Evolutionary conservation across 2,113 vertebrate species (phyloP), one percentile per base, ranked within the genome.

Genomic region (Ginglymostoma cirratum): DNA sequence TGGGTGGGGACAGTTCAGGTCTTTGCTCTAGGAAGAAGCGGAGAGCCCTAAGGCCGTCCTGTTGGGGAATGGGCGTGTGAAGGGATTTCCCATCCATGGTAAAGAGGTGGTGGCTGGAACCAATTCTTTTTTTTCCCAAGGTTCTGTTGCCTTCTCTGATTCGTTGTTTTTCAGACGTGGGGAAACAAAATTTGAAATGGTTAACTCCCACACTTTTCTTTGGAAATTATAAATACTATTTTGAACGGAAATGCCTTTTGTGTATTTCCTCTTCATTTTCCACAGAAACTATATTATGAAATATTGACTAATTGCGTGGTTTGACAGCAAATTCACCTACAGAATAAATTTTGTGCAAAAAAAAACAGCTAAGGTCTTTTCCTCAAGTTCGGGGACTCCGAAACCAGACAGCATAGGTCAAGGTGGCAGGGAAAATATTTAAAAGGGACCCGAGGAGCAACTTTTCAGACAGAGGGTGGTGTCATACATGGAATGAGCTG

Each of bases 101-200:
- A 48, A 48, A 48, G 48, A 48, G 48, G 48, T 2, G 48, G 48
- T 48, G 48, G 48, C 3, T 48, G 48, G 48, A 48, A 48, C 48
- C 48, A 48, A 48, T 48, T 48, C n/a, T n/a, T 48, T 48, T 48
- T 48, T 48, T 48, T 3, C 48, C 97, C 96, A 95, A 96, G 96
- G 97, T 27, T 86, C 96, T 97, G 97, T 97, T 97, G 96, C 96
- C 96, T 97, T 97, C 97, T 98, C 97, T 96, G 96, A 96, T 96
- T 97, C 96, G 90, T 97, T 97, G 97, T 96, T 97, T 96, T 97
- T 98, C 97, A 97, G 96, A 96, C 96, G 97, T 97, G 96, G 96
- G 67, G 94, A 15, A 97, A 97, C 96, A 97, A 97, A 96, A 98
- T 98, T 97, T 97, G 96, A 97, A 97, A 97, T 97, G 97, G 97